Conservation (phyloP, 2,797 vertebrate genomes). For the Atherinosoma microstoma region DNA sequence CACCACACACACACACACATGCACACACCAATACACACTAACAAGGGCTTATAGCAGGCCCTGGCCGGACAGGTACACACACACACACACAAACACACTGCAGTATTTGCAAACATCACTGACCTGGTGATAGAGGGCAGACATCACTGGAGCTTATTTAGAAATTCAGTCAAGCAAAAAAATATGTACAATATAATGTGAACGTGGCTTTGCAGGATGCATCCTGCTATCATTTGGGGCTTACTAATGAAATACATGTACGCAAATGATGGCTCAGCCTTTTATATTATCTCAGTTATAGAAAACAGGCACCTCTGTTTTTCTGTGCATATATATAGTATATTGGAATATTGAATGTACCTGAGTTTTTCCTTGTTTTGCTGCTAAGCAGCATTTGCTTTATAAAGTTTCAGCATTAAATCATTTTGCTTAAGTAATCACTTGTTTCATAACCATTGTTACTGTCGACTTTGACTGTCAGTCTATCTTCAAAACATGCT, state of each 20-base stretch:
- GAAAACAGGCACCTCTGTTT: constrained; percentile 12
- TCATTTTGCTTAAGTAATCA: background rate
- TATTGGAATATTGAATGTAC: background rate
- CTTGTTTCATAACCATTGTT: background rate
- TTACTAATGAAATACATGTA: constrained; percentile 12
- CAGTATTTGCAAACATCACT: constrained; percentile 51
- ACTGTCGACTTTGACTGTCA: background rate
- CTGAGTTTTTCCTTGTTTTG: background rate
- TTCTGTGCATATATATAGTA: background rate
- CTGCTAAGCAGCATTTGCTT: background rate
- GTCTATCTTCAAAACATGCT: background rate
- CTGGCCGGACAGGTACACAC: constrained; percentile 30
- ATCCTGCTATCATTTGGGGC: background rate
- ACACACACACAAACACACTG: constrained; percentile 36
- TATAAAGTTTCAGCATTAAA: background rate
- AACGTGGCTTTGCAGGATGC: constrained; percentile 15
- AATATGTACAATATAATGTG: constrained; percentile 24
- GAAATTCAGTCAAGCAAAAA: constrained; percentile 48
- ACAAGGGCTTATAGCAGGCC: constrained; percentile 13
- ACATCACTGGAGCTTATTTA: constrained; percentile 40
- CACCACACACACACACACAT: constrained; percentile 59
- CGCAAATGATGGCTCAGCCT: constrained; percentile 8
- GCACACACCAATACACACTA: constrained; percentile 46
- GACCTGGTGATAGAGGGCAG: constrained; percentile 59
- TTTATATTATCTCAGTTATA: background rate